Evolutionary conservation across 2,113 vertebrate genomes (phyloP).

Genomic region (Parus major): DNA sequence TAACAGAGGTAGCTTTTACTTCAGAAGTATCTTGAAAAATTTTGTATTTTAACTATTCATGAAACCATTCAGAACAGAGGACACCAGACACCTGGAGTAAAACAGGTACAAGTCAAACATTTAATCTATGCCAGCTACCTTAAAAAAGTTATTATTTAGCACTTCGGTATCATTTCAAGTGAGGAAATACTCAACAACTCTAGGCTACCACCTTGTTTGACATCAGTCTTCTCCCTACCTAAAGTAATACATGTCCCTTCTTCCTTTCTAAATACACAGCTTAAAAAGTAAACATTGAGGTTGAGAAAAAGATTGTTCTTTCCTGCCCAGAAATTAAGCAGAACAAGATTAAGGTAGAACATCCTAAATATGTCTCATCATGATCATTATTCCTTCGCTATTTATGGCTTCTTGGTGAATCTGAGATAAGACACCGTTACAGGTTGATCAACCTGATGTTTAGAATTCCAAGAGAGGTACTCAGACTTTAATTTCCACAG

Average conservation of each 20-base stretch:
- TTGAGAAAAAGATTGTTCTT: not conserved
- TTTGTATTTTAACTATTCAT: not conserved
- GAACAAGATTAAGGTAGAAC: not conserved
- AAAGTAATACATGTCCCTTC: not conserved
- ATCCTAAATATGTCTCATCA: not conserved
- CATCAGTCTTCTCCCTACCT: not conserved
- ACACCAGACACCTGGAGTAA: not conserved
- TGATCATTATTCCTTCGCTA: not conserved
- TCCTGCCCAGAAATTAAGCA: not conserved
- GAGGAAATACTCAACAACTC: not conserved
- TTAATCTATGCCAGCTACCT: not conserved
- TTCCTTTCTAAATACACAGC: not conserved
- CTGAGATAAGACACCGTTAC: not conserved
- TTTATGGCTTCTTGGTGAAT: not conserved
- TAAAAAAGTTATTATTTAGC: not conserved
- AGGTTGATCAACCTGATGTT: not conserved
- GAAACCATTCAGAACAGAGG: not conserved
- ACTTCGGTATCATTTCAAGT: not conserved
- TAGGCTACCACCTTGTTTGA: not conserved
- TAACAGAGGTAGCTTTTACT: slow-evolving; percentile 38
- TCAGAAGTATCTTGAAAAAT: not conserved
- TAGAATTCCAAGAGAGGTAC: not conserved
- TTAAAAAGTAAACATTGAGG: not conserved
- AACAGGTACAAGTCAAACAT: not conserved
- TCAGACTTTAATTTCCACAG: not conserved